These are phyloP conservation scores for Anser cygnoides DNA, from an alignment of 2,113 vertebrate species.

Conservation along the genomic window DNA sequence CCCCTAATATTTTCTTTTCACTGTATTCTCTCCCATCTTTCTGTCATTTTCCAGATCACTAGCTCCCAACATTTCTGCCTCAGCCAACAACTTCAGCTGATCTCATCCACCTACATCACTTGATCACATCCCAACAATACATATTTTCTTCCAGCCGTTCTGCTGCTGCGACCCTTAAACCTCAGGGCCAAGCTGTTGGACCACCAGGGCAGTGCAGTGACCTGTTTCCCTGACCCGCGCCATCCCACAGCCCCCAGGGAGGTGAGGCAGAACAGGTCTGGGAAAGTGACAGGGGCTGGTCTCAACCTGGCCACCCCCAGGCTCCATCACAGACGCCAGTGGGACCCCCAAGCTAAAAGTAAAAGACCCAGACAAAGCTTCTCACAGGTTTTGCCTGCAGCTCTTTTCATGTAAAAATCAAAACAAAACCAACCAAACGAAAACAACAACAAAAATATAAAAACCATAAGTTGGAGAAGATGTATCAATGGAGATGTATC, in stretches of 20 bases:
- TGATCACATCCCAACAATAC: not conserved
- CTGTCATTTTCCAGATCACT: not conserved
- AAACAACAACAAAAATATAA: not conserved
- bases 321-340: not conserved
- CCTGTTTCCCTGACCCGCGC: not conserved
- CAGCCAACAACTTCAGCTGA: not conserved
- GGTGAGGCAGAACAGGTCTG: fast-evolving
- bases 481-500: not conserved
- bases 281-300: fast-evolving
- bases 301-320: fast-evolving
- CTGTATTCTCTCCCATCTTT: not conserved
- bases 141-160: not conserved
- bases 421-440: too few species aligned
- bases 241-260: not conserved
- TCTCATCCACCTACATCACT: not conserved
- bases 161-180: not conserved
- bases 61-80: not conserved
- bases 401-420: not conserved
- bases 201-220: fast-evolving
- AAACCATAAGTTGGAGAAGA: not conserved
- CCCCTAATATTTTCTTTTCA: not conserved
- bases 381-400: not conserved
- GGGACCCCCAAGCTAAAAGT: not conserved
- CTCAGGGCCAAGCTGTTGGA: fast-evolving
- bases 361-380: not conserved